Conservation (phyloP, 2,113 vertebrate species). For the Emydura subglobosa region DNA sequence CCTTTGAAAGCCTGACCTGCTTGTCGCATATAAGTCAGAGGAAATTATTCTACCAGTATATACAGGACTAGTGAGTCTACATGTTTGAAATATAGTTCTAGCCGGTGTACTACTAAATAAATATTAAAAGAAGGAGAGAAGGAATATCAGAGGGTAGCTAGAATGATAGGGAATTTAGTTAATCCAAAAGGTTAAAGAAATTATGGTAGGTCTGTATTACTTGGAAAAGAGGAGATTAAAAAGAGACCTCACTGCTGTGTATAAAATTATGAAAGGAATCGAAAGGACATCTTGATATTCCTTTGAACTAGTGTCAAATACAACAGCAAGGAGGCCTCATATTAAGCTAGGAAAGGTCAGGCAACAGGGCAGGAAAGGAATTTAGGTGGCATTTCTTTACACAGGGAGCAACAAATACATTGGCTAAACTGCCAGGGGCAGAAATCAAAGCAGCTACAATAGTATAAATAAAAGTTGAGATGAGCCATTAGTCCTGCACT, state of each 20-base stretch:
- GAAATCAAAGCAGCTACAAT: slow-evolving; percentile 50
- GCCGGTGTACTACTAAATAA: slow-evolving; percentile 22
- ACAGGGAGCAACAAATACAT: slow-evolving; percentile 64
- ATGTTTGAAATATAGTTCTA: neutral
- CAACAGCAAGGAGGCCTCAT: slow-evolving; percentile 53
- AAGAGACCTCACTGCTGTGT: slow-evolving; percentile 23
- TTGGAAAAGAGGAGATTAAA: slow-evolving; percentile 3
- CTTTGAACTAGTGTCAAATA: slow-evolving; percentile 67
- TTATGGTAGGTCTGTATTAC: slow-evolving; percentile 29
- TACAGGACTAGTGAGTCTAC: slow-evolving; percentile 3
- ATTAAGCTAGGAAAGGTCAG: slow-evolving; percentile 69
- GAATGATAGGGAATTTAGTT: slow-evolving; percentile 12
- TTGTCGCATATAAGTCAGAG: slow-evolving; percentile 64
- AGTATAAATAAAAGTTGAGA: slow-evolving; percentile 33
- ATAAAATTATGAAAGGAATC: slow-evolving; percentile 65
- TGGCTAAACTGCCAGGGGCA: slow-evolving; percentile 59
- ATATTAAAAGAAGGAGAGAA: slow-evolving; percentile 23
- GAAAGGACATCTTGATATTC: slow-evolving; percentile 45
- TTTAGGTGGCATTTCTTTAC: slow-evolving; percentile 64
- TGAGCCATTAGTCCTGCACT: slow-evolving; percentile 11
- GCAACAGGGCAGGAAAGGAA: slow-evolving; percentile 69
- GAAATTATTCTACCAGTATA: slow-evolving; percentile 43
- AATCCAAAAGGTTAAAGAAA: slow-evolving; percentile 29
- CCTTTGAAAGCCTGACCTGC: slow-evolving; percentile 60
- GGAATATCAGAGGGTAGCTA: neutral